Base-by-base conservation (phyloP, 1,140 invertebrate genomes). In the Teleopsis dalmanni region DNA sequence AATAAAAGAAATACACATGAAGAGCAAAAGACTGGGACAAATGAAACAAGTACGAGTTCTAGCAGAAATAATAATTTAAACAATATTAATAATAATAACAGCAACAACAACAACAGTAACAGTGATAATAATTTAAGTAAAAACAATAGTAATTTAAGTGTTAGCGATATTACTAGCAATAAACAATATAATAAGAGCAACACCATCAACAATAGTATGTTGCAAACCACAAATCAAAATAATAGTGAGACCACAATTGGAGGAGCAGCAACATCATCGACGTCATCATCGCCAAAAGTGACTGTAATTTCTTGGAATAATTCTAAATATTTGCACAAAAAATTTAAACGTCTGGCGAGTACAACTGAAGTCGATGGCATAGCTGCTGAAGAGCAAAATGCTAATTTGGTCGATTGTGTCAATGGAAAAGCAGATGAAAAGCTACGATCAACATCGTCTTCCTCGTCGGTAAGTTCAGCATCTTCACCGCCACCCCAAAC, bases 321-420 rank as follows among this genome's bases (percentile, higher is more conserved):
- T 62, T 78, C 81, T 56, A 86, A 83, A 60, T 92, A 92, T 75
- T 75, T 88, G 71, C 88, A 92, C 66, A 92, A 92, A 66, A 92
- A 91, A 69, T 92, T 92, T 70, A 91, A 92, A 72, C 89, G 90
- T 66, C 80, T 88, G 74, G 81, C 85, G 53, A 84, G 83, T 75
- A 65, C 81, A 68, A 73, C 74, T 69, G 62, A 70, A 6, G 49
- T 56, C 11, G 65, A 69, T 33, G 37, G 13, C 23, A 45, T 52
- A 58, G 60, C 57, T 66, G 57, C 53, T 58, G 58, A 60, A 51
- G 51, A 43, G 50, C 44, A 63, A 52, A 47, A 57, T 58, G 47
- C 23, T 14, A 56, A 34, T 52, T 49, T 44, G 49, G 37, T 57
- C 59, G 57, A 48, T 27, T 27, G 50, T 59, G 57, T 66, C 64